Percentiles rank a stretch among this genome's conserved stretches.
Evolutionary conservation across 2,113 vertebrate genomes (phyloP).

Genomic region (Salminus brasiliensis): DNA sequence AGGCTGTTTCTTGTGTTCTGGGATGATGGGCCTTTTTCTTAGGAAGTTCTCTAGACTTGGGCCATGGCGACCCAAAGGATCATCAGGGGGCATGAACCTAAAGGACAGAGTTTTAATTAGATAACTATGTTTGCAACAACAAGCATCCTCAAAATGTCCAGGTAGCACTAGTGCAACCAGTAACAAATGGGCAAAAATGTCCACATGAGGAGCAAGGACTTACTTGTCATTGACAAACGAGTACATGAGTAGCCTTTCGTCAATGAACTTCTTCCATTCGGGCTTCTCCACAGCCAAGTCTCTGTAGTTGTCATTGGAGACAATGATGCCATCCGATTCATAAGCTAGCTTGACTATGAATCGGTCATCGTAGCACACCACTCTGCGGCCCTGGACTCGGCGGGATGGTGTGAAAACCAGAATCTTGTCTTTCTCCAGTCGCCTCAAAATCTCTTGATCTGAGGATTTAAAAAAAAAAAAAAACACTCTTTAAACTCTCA

Average conservation of each 20-base stretch:
- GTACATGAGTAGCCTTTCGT: constrained; percentile 96
- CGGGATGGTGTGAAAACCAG: constrained; percentile 95
- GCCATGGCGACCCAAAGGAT: constrained; percentile 94
- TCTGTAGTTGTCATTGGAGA: constrained; percentile 98
- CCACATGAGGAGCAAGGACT: constrained; percentile 55
- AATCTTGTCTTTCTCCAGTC: constrained; percentile 94
- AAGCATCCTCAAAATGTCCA: not conserved
- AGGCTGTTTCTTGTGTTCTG: constrained; percentile 96
- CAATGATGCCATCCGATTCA: constrained; percentile 95
- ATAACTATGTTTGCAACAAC: not conserved
- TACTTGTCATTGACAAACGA: constrained; percentile 99
- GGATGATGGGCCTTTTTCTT: constrained; percentile 90
- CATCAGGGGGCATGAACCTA: constrained; percentile 97
- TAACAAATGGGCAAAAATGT: not conserved
- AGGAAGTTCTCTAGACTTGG: constrained; percentile 97
- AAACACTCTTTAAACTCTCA: not conserved
- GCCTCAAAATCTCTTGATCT: constrained; percentile 95
- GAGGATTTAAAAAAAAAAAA: constrained; percentile 30
- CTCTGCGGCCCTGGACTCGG: constrained; percentile 91
- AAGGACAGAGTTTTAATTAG: not conserved
- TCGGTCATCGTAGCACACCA: constrained; percentile 96
- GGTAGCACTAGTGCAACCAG: not conserved
- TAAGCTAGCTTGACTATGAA: constrained; percentile 96
- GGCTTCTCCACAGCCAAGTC: constrained; percentile 96
- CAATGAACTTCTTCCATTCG: constrained; percentile 98